These are phyloP conservation scores for Pogonognathellus flavescens DNA, from an alignment of 1,140 invertebrate genomes.

Conservation along the genomic window DNA sequence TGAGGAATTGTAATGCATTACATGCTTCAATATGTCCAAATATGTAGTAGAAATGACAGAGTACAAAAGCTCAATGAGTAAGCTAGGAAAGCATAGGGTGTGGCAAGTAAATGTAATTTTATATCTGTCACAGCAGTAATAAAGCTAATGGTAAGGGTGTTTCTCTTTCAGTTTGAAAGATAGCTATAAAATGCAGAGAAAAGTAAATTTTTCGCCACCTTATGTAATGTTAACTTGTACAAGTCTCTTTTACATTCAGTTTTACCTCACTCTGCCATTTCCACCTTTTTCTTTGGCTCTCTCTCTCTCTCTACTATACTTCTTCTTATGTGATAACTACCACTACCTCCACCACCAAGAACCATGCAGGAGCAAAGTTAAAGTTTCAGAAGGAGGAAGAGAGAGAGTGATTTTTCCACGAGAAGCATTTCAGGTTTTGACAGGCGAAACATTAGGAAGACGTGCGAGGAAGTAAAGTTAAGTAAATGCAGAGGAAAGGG, in stretches of 20 bases:
- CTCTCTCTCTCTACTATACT: background rate
- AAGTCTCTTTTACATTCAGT: background rate
- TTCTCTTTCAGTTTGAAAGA: constrained; percentile 25
- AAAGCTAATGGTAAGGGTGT: constrained; percentile 46
- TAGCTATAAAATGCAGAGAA: constrained; percentile 47
- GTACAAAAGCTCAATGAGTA: constrained; percentile 13
- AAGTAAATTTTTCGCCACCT: constrained; percentile 48
- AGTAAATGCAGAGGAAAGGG: constrained; percentile 40
- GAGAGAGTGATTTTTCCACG: constrained; percentile 49
- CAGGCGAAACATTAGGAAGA: constrained; percentile 56
- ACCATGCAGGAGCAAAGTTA: background rate
- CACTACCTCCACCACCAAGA: background rate
- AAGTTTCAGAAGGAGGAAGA: constrained; percentile 13
- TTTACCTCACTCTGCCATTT: background rate
- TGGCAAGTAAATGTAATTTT: constrained; percentile 46
- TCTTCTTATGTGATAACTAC: background rate
- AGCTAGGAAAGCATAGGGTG: constrained; percentile 7
- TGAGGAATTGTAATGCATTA: too few relatives aligned
- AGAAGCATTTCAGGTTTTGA: constrained; percentile 57
- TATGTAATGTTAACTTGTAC: constrained; percentile 2
- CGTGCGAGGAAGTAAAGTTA: constrained; percentile 49
- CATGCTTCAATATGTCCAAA: too few relatives aligned
- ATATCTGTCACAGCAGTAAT: constrained; percentile 42
- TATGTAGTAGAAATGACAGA: constrained; percentile 27
- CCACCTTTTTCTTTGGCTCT: background rate